phyloP scores from a whole-genome alignment of 2,888 invertebrate species.

The Papilio elwesi region DNA sequence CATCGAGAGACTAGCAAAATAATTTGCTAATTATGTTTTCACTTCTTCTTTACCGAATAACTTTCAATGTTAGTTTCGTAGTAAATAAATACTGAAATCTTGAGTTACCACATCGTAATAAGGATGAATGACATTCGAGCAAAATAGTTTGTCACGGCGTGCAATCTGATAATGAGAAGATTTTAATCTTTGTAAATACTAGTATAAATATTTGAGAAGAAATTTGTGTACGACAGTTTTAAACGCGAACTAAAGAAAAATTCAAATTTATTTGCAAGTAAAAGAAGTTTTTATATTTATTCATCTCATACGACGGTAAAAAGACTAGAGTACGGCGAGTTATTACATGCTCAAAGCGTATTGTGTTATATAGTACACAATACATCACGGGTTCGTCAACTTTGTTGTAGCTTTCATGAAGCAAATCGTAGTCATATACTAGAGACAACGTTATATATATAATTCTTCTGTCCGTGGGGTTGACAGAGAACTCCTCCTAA shows the following conservation, averaged over 20 bases:
- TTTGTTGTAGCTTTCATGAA: slow-evolving; percentile 1
- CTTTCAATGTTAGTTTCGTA: slow-evolving; percentile 58
- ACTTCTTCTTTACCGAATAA: slow-evolving; percentile 48
- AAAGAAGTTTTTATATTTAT: not conserved
- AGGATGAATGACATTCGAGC: slow-evolving; percentile 20
- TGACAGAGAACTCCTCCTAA: too few relatives aligned
- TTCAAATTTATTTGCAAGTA: too few relatives aligned
- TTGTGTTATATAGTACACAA: slow-evolving; percentile 25
- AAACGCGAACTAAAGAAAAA: too few relatives aligned
- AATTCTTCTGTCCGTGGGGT: too few relatives aligned
- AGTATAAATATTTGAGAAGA: too few relatives aligned
- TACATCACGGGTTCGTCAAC: slow-evolving; percentile 28
- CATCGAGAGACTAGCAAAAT: not conserved
- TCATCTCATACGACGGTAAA: not conserved
- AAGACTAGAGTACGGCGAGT: not conserved
- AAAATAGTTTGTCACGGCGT: slow-evolving; percentile 8
- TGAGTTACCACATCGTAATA: slow-evolving; percentile 32
- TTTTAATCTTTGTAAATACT: slow-evolving; percentile 26
- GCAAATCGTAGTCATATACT: not conserved
- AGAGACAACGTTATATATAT: not conserved
- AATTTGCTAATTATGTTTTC: not conserved
- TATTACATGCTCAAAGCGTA: not conserved
- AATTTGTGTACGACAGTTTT: too few relatives aligned
- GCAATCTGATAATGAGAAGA: slow-evolving; percentile 15
- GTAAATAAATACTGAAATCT: slow-evolving; percentile 51